Base-by-base conservation (phyloP, 2,797 vertebrate genomes). In the Bucorvus abyssinicus region DNA sequence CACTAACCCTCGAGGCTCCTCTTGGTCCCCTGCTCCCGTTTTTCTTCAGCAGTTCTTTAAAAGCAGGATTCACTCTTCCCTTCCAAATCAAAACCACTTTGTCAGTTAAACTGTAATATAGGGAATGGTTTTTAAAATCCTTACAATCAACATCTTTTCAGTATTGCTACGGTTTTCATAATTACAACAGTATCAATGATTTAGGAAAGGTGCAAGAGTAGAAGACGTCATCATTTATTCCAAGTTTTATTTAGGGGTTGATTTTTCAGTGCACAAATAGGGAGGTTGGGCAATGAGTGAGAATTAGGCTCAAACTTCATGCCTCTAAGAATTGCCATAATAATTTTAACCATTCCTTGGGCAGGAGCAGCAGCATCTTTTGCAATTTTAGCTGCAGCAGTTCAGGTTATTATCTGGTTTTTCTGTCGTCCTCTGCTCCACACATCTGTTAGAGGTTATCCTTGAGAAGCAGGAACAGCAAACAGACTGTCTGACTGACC, bases 1-100 rank as follows among this genome's bases (percentile, higher is more conserved):
- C 0, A 0, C 44, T 44, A 34, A 44, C 9, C n/a, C 34, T 19
- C 0, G 0, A 34, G 24, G 32, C 10, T 71, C 32, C 38, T 55
- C 29, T 40, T 1, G 0, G 27, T 34, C 12, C 10, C 8, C 34
- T 34, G 34, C 18, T 71, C 82, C 91, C 59, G 21, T 36, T 57
- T 59, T 49, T 38, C 30, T 82, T 80, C 12, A 61, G 17, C n/a
- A 22, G 36, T 78, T 49, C 45, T 80, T 78, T 94, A 84, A n/a
- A 71, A 69, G 42, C 16, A 55, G 57, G 13, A n/a, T 52, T 78
- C 4, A 14, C 18, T 80, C 30, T 81, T 77, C 49, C 30, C n/a
- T 60, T 79, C 52, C 59, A 63, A 55, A 91, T 55, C 34, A 59
- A 59, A 63, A 75, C 36, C 21, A 42, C 73, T 93, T 90, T 87